Base-by-base conservation (phyloP, 2,113 vertebrate genomes). In the Hypocryptadius cinnamomeus region DNA sequence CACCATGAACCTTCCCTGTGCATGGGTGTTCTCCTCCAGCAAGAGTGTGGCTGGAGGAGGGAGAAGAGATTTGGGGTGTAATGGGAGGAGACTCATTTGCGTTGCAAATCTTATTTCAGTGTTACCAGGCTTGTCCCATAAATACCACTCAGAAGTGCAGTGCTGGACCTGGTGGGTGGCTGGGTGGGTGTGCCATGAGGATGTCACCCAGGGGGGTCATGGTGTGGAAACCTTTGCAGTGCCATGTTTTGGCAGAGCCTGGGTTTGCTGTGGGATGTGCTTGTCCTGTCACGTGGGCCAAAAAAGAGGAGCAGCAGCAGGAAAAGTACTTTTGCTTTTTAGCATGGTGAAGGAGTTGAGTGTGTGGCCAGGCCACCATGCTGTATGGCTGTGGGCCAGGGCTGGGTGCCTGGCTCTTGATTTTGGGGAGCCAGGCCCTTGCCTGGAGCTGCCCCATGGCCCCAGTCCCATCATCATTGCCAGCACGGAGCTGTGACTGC, bases 401-500 rank as follows among this genome's bases (percentile, higher is more conserved):
- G 13, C 17, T 1, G 1, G 25, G 33, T 74, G 61, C 66, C 61
- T 13, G 15, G 12, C 35, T 65, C 2, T 56, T n/a, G 47, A 31
- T 68, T 90, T 61, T 3, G 9, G 64, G 59, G 83, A 33, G 59
- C 18, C 39, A 48, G 69, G 21, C n/a, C 20, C 3, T 1, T 33
- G 37, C 10, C 8, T 1, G 8, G 68, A 76, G 63, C 63, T 63
- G 50, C 37, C 23, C 53, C 16, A 11, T 10, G 27, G 23, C 12
- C 30, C 31, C 50, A 5, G 57, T 42, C 11, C 69, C 10, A 1
- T 14, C 1, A 1, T 20, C 15, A 2, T 8, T 71, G 27, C 64
- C 5, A 2, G 30, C 13, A 17, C 0, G 0, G 78, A 65, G 45
- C 54, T 0, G 0, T n/a, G 47, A 17, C 12, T 5, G 0, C 73